These are phyloP conservation scores for Odontamblyopus rebecca DNA, from an alignment of 2,797 vertebrate genomes.

Conservation along the genomic window DNA sequence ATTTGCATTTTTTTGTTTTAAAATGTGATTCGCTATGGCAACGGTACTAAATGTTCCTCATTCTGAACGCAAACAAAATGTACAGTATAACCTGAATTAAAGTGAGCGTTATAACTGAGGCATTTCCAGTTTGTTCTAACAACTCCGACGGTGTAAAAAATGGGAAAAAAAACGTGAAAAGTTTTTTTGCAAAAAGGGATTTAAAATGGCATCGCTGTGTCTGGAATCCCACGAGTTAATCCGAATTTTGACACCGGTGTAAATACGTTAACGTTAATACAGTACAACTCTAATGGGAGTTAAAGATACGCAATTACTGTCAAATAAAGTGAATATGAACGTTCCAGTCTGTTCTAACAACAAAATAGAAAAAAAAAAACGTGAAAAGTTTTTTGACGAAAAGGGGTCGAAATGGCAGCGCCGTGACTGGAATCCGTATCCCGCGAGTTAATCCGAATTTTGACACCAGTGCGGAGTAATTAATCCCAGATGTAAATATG, in stretches of 20 bases:
- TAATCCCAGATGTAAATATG: constrained; percentile 76
- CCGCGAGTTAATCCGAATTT: constrained; percentile 57
- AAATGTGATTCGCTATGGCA: no score
- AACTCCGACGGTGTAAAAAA: constrained; percentile 17
- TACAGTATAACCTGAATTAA: no score
- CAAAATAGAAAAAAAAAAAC: neutral
- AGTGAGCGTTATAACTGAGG: no score
- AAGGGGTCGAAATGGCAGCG: constrained; percentile 41
- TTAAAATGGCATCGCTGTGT: constrained; percentile 23
- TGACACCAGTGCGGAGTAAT: constrained; percentile 68
- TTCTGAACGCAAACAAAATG: no score
- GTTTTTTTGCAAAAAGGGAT: constrained; percentile 42
- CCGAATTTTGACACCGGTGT: constrained; percentile 60
- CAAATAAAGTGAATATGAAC: no score
- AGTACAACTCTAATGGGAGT: no score
- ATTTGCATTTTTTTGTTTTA: no score
- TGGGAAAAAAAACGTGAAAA: neutral
- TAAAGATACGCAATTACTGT: no score
- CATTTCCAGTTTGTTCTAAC: constrained; percentile 35
- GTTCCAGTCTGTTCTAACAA: constrained; percentile 37
- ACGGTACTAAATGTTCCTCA: no score
- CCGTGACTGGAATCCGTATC: constrained; percentile 27
- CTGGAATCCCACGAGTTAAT: constrained; percentile 52
- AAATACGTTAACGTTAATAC: constrained; percentile 63
- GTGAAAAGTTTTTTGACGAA: constrained; percentile 27